A percentile compares a stretch with the other conserved stretches of the same genome.
Evolutionary conservation across 2,113 vertebrate genomes (phyloP).

Genomic region (Dunckerocampus dactyliophorus): DNA sequence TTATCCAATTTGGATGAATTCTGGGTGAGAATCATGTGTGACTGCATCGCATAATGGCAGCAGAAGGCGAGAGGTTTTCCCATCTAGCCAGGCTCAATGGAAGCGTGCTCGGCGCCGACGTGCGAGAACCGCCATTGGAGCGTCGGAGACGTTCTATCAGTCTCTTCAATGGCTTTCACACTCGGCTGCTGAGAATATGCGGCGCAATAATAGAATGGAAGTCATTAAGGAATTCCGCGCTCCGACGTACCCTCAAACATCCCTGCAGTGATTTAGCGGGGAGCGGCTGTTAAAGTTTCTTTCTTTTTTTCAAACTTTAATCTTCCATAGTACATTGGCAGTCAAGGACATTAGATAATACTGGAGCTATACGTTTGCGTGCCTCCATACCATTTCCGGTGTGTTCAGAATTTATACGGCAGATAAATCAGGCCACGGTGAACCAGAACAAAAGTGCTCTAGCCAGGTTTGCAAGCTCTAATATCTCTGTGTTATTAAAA

Average conservation of each 20-base stretch:
- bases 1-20: constrained; percentile 44
- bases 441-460: constrained; percentile 31
- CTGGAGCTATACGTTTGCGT: background rate
- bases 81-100: constrained; percentile 35
- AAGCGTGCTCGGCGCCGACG: constrained; percentile 32
- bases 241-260: constrained; percentile 4
- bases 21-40: constrained; percentile 32
- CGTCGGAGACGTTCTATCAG: constrained; percentile 27
- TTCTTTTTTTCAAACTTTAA: background rate
- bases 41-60: constrained; percentile 39
- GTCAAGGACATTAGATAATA: background rate
- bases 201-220: background rate
- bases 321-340: background rate
- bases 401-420: constrained; percentile 6
- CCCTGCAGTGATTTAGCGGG: background rate
- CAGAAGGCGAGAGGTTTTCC: constrained; percentile 32
- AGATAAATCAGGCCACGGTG: constrained; percentile 25
- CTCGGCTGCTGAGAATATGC: background rate
- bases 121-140: constrained; percentile 30
- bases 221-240: background rate
- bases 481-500: constrained; percentile 64
- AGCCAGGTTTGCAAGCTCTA: constrained; percentile 38
- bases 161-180: constrained; percentile 30
- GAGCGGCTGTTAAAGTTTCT: background rate
- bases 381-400: background rate